These are phyloP conservation scores for Goniozus legneri DNA, from an alignment of 1,140 invertebrate species.

Conservation along the genomic window DNA sequence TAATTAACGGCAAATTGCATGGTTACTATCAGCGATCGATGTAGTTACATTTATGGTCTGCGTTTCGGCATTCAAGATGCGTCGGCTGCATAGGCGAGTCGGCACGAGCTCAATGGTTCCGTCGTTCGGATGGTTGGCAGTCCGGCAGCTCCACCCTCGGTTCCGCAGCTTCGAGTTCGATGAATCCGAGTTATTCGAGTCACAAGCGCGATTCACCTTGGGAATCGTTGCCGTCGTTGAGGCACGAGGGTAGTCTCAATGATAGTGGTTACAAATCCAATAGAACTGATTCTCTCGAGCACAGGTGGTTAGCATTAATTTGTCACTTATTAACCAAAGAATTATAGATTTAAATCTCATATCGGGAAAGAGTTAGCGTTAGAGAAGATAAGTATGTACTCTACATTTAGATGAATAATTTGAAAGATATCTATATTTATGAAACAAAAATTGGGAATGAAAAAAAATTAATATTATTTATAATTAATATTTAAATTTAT, in stretches of 20 bases:
- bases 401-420: no score
- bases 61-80: slow-evolving; percentile 62
- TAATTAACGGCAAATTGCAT: neutral
- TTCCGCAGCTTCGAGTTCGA: slow-evolving; percentile 54
- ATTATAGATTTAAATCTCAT: no score
- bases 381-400: no score
- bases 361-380: no score
- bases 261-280: slow-evolving; percentile 83
- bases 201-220: slow-evolving; percentile 72
- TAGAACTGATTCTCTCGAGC: slow-evolving; percentile 79
- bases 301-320: slow-evolving; percentile 60
- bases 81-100: slow-evolving; percentile 81
- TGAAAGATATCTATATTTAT: slow-evolving; percentile 10
- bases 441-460: no score
- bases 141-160: slow-evolving; percentile 71
- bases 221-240: slow-evolving; percentile 78
- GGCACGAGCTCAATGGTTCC: slow-evolving; percentile 79
- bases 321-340: neutral
- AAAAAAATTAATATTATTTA: no score
- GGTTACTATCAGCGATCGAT: no score
- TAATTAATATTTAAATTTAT: no score
- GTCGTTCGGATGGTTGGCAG: slow-evolving; percentile 82
- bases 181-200: slow-evolving; percentile 46
- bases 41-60: neutral
- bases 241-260: slow-evolving; percentile 77